Base-by-base conservation (phyloP, 2,113 vertebrate species). In the Laterallus jamaicensis region DNA sequence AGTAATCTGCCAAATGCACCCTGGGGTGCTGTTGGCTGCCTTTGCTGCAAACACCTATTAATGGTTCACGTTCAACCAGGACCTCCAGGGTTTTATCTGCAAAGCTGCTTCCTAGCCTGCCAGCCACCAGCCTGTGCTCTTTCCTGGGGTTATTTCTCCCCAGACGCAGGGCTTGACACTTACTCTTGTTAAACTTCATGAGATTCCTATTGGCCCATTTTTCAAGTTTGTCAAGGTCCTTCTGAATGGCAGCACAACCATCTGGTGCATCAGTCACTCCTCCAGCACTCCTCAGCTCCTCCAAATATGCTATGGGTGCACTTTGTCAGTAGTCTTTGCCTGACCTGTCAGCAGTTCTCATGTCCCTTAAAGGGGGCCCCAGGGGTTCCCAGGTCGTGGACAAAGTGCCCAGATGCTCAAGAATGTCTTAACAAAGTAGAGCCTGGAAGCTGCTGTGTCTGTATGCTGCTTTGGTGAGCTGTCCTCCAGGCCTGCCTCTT, bases 331-430 rank as follows among this genome's bases (percentile, higher is more conserved):
- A 70, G 32, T 13, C 22, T 71, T 56, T 17, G 20, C 20, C 15
- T 40, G 40, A 56, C 18, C 31, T 69, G 44, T 4, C 35, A 22
- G 28, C 44, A 87, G 5, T 9, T 9, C 12, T 69, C 7, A 2
- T 7, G 6, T 15, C 12, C 22, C 32, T 11, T 3, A 0, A 5
- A 13, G 28, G 17, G 5, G 14, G 21, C 24, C 24, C 12, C 40
- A 35, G 42, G 13, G 58, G 17, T 50, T 81, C 50, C 59, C 52
- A 58, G 22, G 49, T 16, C 3, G 2, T 64, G 29, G n/a, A 56
- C 18, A 64, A 49, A 71, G 39, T 39, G 24, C 28, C 17, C 49
- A 56, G 58, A 71, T 29, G 25, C 32, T 78, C 37, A 32, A 62
- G 37, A 54, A 12, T 17, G 8, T 55, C 18, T 80, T 58, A 56